Evolutionary conservation across 2,113 vertebrate genomes (phyloP).

Genomic region (Apistogramma diplotaenia): DNA sequence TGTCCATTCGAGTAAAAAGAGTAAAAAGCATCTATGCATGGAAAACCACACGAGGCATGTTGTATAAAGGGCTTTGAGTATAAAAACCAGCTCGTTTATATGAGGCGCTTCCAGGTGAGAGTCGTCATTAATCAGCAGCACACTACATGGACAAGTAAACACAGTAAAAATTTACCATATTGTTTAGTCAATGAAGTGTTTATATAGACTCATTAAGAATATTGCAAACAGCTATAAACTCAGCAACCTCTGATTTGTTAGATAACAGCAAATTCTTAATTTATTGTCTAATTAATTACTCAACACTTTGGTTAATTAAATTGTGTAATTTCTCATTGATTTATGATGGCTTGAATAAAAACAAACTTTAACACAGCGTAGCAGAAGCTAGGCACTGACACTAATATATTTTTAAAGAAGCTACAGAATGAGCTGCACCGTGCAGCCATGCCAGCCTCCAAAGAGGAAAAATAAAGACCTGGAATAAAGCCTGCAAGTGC

Average conservation of each 20-base stretch:
- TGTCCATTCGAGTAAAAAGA: no score
- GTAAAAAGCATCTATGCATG: no score
- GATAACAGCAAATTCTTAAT: background rate
- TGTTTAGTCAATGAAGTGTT: background rate
- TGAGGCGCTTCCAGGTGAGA: background rate
- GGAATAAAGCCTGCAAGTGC: background rate
- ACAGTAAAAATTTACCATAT: background rate
- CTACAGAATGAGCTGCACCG: background rate
- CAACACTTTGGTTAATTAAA: background rate
- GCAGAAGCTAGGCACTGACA: background rate
- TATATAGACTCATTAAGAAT: background rate
- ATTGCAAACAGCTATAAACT: background rate
- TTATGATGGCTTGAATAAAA: background rate
- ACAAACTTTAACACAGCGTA: background rate
- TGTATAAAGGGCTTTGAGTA: no score
- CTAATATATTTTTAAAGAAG: background rate
- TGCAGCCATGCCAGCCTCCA: no score
- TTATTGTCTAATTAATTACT: background rate
- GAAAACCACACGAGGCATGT: no score
- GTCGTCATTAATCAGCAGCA: conserved; percentile 14
- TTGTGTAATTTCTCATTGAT: background rate
- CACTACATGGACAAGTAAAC: background rate
- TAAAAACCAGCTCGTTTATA: no score
- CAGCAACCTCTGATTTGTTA: background rate
- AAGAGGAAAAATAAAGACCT: background rate